Evolutionary conservation across 2,888 invertebrate genomes (phyloP).

Genomic region (Caenorhabditis becei): DNA sequence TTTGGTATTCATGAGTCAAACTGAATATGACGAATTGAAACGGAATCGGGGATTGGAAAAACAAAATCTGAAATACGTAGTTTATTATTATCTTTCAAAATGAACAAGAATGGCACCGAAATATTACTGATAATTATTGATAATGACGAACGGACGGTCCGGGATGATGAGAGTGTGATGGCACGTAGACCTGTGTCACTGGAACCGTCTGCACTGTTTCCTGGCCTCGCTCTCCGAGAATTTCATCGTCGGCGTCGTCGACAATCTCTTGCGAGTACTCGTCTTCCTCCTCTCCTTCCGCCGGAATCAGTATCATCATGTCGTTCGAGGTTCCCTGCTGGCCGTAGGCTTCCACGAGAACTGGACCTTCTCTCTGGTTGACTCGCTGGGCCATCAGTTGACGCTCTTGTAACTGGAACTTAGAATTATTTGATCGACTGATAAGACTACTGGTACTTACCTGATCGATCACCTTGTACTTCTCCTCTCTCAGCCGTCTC

Average conservation of each 20-base stretch:
- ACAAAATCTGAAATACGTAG: no score
- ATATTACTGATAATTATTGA: no score
- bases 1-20: conserved; percentile 32
- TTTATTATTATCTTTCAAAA: no score
- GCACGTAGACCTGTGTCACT: conserved; percentile 2
- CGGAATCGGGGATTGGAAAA: no score
- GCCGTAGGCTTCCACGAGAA: background rate
- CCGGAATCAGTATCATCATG: conserved; percentile 33
- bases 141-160: background rate
- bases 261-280: conserved; percentile 16
- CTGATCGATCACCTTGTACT: conserved; percentile 14
- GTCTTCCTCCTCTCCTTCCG: conserved; percentile 16
- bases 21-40: background rate
- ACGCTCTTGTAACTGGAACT: background rate
- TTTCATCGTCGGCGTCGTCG: conserved; percentile 28
- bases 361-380: background rate
- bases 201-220: background rate
- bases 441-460: no score
- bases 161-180: conserved; percentile 10
- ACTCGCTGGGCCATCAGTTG: background rate
- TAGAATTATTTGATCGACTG: no score
- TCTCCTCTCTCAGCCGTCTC: conserved; percentile 9
- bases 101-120: no score
- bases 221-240: background rate
- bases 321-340: conserved; percentile 8